Percentiles rank a stretch among this genome's conserved stretches.
phyloP scores from a whole-genome alignment of 2,888 invertebrate species.

The Chalcosyrphus nemorum region DNA sequence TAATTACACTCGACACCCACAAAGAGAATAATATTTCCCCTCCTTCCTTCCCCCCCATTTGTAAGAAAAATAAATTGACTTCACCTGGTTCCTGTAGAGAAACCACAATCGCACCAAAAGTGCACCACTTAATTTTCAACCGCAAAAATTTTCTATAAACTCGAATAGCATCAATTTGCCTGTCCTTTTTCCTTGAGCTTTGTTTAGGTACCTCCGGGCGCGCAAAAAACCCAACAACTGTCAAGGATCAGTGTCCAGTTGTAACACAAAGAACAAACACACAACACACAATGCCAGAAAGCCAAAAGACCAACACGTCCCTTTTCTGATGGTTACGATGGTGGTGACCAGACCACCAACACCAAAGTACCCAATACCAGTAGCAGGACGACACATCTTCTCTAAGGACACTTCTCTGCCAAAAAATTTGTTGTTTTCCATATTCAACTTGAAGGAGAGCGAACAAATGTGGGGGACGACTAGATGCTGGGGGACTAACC shows the following conservation, averaged over 20 bases:
- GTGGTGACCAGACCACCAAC: constrained; percentile 37
- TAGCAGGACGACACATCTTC: constrained; percentile 37
- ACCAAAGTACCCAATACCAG: background rate
- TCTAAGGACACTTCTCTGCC: constrained; percentile 62
- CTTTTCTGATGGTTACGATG: constrained; percentile 47
- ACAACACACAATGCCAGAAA: constrained; percentile 54
- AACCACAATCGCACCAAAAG: constrained; percentile 62
- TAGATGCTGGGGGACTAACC: background rate
- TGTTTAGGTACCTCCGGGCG: background rate
- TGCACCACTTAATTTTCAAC: constrained; percentile 70
- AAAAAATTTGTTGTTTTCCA: constrained; percentile 62
- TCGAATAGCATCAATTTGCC: constrained; percentile 59
- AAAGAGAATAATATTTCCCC: constrained; percentile 42
- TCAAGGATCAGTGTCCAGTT: constrained; percentile 72
- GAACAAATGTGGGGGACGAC: background rate
- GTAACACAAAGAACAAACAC: constrained; percentile 69
- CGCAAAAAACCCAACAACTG: constrained; percentile 39
- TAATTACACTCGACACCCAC: background rate
- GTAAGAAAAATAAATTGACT: constrained; percentile 70
- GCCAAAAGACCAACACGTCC: constrained; percentile 69
- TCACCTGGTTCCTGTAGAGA: constrained; percentile 55
- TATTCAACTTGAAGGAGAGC: constrained; percentile 33
- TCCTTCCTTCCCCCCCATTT: constrained; percentile 22
- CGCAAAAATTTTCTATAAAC: constrained; percentile 70
- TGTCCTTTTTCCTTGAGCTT: background rate